A percentile compares a stretch with the other conserved stretches of the same genome.
Evolutionary conservation across 2,888 invertebrate genomes (phyloP).

Genomic region (Philaethria dido): DNA sequence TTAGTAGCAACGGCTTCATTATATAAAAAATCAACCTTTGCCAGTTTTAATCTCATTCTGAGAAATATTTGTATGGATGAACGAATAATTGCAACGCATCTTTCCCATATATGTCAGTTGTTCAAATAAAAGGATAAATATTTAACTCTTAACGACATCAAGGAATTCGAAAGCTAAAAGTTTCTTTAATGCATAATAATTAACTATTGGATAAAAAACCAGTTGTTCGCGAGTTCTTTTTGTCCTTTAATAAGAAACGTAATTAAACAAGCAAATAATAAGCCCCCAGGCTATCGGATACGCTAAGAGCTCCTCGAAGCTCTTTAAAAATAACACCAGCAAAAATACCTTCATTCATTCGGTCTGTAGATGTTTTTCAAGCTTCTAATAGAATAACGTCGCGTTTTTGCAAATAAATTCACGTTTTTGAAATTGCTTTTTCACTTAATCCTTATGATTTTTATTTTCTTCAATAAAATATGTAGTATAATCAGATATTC

Average conservation of each 20-base stretch:
- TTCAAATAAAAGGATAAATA: no score
- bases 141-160: not conserved
- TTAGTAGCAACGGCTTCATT: no score
- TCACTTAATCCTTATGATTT: not conserved
- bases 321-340: conserved; percentile 20
- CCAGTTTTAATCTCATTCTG: no score
- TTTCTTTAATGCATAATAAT: not conserved
- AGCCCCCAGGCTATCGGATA: conserved; percentile 4
- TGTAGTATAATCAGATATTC: not conserved
- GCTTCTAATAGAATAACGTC: conserved; percentile 13
- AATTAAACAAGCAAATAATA: conserved; percentile 21
- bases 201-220: not conserved
- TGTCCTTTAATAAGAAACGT: conserved; percentile 18
- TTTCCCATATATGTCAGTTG: no score
- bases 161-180: not conserved
- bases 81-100: no score
- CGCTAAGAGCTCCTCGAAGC: conserved; percentile 18
- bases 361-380: conserved; percentile 18
- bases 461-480: not conserved
- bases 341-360: conserved; percentile 14
- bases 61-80: no score
- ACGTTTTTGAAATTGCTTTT: conserved; percentile 1
- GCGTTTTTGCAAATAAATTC: conserved; percentile 11
- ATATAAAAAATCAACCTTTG: no score
- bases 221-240: not conserved